phyloP scores from a whole-genome alignment of 2,797 vertebrate species.

The Antennarius maculatus region DNA sequence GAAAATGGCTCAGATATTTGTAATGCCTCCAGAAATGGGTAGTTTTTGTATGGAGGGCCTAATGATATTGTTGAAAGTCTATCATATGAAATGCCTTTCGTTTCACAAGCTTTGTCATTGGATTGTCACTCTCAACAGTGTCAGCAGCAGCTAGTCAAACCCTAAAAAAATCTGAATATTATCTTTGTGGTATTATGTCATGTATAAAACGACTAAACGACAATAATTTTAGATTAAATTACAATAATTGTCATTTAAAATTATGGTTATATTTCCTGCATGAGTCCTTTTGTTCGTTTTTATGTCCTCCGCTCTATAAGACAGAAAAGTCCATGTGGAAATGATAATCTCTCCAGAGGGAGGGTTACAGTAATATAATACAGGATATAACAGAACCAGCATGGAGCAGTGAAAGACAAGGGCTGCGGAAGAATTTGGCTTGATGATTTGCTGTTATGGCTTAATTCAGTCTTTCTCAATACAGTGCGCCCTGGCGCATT shows the following conservation, averaged over 20 bases:
- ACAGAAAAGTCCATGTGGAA: slow-evolving; percentile 56
- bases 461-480: slow-evolving; percentile 57
- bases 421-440: slow-evolving; percentile 30
- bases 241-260: slow-evolving; percentile 39
- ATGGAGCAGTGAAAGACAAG: slow-evolving; percentile 36
- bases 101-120: slow-evolving; percentile 52
- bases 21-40: slow-evolving; percentile 66
- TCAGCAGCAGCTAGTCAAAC: slow-evolving; percentile 59
- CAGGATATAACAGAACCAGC: slow-evolving; percentile 47
- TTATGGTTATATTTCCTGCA: slow-evolving; percentile 46
- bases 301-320: slow-evolving; percentile 43
- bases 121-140: slow-evolving; percentile 64
- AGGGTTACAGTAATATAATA: slow-evolving; percentile 60
- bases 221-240: slow-evolving; percentile 41
- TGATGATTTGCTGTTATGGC: slow-evolving; percentile 41
- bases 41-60: slow-evolving; percentile 57
- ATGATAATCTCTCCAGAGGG: slow-evolving; percentile 69
- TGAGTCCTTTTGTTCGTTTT: slow-evolving; percentile 54
- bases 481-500: background rate
- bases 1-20: slow-evolving; percentile 54
- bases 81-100: slow-evolving; percentile 70
- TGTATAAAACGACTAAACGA: slow-evolving; percentile 43
- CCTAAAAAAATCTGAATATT: slow-evolving; percentile 48
- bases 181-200: slow-evolving; percentile 59
- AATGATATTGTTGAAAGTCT: slow-evolving; percentile 70